Evolutionary conservation across 2,888 invertebrate genomes (phyloP), one percentile per base, ranked within the genome.

Genomic region (Eristalis intricaria): DNA sequence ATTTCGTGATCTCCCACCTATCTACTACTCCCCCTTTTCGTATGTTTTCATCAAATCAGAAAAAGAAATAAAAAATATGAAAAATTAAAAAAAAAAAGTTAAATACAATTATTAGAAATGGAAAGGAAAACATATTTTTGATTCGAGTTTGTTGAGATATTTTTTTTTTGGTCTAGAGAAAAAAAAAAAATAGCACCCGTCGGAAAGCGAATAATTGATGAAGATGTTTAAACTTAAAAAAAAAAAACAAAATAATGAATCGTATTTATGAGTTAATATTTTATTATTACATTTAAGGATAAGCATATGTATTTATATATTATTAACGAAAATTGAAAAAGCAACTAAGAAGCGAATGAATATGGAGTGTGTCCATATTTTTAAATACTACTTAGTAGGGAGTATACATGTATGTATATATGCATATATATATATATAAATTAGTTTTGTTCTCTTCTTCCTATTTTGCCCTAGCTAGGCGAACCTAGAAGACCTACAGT

Each of bases 241-340:
- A 68, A 40, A 81, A 35, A 65, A 69, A 64, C 61, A 40, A 35
- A 50, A 78, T 26, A 70, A 32, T 32, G 65, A 77, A 74, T 69
- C 82, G 83, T 87, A 87, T 87, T 87, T 87, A 87, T 87, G 86
- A 87, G 86, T 87, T 86, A 87, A 87, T 87, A 87, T 83, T 87
- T 87, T 87, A 87, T 83, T 86, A 83, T 87, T 79, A 87, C 78
- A 82, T 71, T 71, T 87, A 83, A 82, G 82, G 75, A 70, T 87
- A 87, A 83, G 83, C 60, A 71, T 83, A 87, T 83, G 86, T 87
- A 87, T 87, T 87, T 87, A 87, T 87, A 87, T 83, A 87, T 83
- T 79, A 87, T 79, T 71, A 66, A 78, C 69, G 69, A 32, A 65
- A 65, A 32, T 19, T 68, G 63, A 74, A 65, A 83, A 75, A 83